Evolutionary conservation across 1,140 invertebrate genomes (phyloP).

Genomic region (Tetramorium alpestre): DNA sequence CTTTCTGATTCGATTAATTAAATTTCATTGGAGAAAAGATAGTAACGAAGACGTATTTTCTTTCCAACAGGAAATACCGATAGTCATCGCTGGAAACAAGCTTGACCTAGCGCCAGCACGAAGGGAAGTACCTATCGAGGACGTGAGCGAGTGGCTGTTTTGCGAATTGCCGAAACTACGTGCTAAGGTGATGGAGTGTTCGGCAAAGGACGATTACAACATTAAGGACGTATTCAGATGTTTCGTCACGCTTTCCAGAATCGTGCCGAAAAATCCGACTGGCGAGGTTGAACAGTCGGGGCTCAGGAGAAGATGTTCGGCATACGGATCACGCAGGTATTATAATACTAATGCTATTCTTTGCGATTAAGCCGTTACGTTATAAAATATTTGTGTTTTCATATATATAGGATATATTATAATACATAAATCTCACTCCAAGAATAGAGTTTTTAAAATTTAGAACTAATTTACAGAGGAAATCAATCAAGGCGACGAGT

Average conservation of each 20-base stretch:
- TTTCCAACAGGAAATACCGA: conserved; percentile 90
- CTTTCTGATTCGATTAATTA: background rate
- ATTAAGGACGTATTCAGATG: conserved; percentile 92
- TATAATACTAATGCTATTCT: background rate
- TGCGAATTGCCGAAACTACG: conserved; percentile 91
- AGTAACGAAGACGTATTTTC: background rate
- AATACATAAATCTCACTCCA: background rate
- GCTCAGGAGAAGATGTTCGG: conserved; percentile 91
- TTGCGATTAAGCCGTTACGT: background rate
- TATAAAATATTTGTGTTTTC: background rate
- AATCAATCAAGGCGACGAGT: background rate
- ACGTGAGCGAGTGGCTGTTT: conserved; percentile 93
- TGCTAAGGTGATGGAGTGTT: conserved; percentile 92
- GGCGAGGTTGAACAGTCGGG: conserved; percentile 87
- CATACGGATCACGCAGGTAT: conserved; percentile 87
- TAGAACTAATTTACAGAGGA: background rate
- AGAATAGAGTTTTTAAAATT: background rate
- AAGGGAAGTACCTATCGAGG: conserved; percentile 90
- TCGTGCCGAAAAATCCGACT: conserved; percentile 86
- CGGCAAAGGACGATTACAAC: conserved; percentile 92
- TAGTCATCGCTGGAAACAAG: conserved; percentile 95
- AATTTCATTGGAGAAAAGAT: background rate
- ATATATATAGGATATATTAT: background rate
- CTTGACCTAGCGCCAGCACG: conserved; percentile 89
- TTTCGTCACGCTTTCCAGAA: conserved; percentile 90